These are phyloP conservation scores for Sabellastarte sp. DNA, from an alignment of 2,888 invertebrate genomes.

Conservation along the genomic window DNA sequence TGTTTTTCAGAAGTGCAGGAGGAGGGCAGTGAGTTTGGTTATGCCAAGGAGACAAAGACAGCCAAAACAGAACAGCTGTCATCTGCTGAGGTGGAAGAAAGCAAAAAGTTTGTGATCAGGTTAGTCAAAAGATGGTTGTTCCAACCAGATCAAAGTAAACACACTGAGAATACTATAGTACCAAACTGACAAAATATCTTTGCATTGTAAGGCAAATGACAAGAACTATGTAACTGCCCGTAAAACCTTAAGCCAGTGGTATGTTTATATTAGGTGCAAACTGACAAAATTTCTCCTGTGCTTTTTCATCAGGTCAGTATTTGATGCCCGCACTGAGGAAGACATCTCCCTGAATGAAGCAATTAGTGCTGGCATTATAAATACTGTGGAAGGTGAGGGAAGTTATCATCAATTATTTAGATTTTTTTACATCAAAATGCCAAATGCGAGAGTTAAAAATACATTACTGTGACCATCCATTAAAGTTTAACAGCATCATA, in stretches of 20 bases:
- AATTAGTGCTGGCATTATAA: slow-evolving; percentile 25
- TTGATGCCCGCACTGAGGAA: slow-evolving; percentile 22
- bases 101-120: slow-evolving; percentile 22
- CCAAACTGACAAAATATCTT: too few relatives aligned
- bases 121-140: background rate
- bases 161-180: too few relatives aligned
- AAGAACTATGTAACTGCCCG: too few relatives aligned
- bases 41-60: slow-evolving; percentile 27
- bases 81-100: slow-evolving; percentile 47
- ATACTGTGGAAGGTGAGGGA: slow-evolving; percentile 15
- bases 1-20: too few relatives aligned
- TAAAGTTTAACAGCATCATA: too few relatives aligned
- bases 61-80: slow-evolving; percentile 44
- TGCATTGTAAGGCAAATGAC: too few relatives aligned
- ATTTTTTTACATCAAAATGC: slow-evolving; percentile 20
- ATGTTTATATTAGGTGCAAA: too few relatives aligned
- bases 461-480: too few relatives aligned
- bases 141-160: too few relatives aligned
- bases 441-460: too few relatives aligned
- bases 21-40: slow-evolving; percentile 17
- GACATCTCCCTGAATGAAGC: slow-evolving; percentile 27
- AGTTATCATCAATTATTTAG: slow-evolving; percentile 15
- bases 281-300: too few relatives aligned
- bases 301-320: slow-evolving; percentile 8
- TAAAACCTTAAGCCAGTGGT: too few relatives aligned